Evolutionary conservation across 2,113 vertebrate species (phyloP).

Genomic region (Balaenoptera acutorostrata): DNA sequence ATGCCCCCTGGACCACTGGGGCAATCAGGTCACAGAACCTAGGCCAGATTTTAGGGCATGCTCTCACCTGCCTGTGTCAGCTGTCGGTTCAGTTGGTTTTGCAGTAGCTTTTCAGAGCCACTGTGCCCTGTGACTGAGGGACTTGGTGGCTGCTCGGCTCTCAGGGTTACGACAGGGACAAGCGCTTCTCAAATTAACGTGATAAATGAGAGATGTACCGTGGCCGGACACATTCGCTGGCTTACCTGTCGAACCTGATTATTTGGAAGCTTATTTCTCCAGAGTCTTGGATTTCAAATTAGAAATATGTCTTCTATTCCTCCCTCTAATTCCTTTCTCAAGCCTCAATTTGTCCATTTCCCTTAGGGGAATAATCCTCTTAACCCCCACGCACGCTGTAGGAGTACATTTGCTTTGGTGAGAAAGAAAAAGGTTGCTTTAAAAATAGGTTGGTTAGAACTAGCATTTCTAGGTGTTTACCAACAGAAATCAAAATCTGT

Average conservation of each 20-base stretch:
- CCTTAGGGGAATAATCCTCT: not conserved
- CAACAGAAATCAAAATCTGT: not conserved
- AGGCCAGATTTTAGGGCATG: accelerated
- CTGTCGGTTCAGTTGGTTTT: not conserved
- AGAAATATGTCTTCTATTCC: not conserved
- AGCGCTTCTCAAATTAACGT: not conserved
- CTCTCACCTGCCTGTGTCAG: accelerated
- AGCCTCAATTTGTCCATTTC: not conserved
- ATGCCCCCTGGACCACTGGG: not conserved
- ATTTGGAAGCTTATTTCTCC: not conserved
- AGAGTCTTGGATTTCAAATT: not conserved
- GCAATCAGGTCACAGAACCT: not conserved
- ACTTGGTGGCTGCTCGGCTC: not conserved
- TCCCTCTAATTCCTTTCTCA: not conserved
- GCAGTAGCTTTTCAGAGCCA: not conserved
- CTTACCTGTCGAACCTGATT: not conserved
- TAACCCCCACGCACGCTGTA: not conserved
- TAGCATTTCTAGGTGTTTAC: not conserved
- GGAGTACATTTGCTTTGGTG: not conserved
- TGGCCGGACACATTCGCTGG: not conserved
- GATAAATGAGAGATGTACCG: not conserved
- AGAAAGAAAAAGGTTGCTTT: not conserved
- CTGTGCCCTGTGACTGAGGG: not conserved
- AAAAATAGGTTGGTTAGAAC: not conserved
- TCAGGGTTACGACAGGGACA: not conserved